A percentile compares a stretch with the other conserved stretches of the same genome.
Evolutionary conservation across 2,113 vertebrate genomes (phyloP).

Genomic region (Coregonus clupeaformis): DNA sequence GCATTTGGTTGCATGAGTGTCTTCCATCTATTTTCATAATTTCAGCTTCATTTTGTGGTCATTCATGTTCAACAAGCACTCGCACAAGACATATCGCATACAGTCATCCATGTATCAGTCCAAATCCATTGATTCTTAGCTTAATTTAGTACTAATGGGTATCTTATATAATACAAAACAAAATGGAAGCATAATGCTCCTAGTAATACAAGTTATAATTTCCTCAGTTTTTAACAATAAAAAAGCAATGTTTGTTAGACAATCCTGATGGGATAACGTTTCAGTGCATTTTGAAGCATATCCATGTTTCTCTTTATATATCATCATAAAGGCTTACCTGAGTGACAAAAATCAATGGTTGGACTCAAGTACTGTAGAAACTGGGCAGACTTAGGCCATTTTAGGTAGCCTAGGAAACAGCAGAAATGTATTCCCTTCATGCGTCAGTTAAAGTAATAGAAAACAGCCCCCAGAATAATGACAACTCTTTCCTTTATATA

Average conservation of each 20-base stretch:
- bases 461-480: background rate
- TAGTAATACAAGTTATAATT: background rate
- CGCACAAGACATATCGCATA: slow-evolving; percentile 22
- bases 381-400: background rate
- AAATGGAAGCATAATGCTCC: background rate
- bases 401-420: background rate
- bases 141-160: background rate
- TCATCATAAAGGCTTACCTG: background rate
- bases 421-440: background rate
- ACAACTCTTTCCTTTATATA: background rate
- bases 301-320: slow-evolving; percentile 31
- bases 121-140: slow-evolving; percentile 47
- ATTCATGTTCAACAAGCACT: background rate
- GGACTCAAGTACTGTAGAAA: slow-evolving; percentile 4
- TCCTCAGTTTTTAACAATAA: background rate
- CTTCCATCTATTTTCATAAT: slow-evolving; percentile 34
- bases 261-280: slow-evolving; percentile 49
- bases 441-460: background rate
- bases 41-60: slow-evolving; percentile 38
- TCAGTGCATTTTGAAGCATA: slow-evolving; percentile 59
- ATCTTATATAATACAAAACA: background rate
- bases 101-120: slow-evolving; percentile 54
- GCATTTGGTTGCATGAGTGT: slow-evolving; percentile 69
- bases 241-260: slow-evolving; percentile 19
- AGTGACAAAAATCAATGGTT: slow-evolving; percentile 52